phyloP scores from a whole-genome alignment of 2,888 invertebrate genomes.

The Troilus luridus region DNA sequence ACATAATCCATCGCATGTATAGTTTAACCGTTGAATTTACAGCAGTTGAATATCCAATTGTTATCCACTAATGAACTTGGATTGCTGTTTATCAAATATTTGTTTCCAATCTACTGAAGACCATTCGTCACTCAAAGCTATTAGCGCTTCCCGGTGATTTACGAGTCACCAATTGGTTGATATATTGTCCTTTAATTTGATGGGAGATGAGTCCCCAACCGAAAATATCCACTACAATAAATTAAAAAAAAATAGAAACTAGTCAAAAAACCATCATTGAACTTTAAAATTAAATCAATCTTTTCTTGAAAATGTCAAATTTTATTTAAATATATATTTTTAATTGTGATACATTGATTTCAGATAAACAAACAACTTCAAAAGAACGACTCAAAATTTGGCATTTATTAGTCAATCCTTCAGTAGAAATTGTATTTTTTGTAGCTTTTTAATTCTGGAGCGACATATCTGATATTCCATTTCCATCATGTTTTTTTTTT shows the following conservation, averaged over 20 bases:
- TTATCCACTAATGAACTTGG: background rate
- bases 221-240: background rate
- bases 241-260: no score
- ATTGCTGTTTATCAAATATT: conserved; percentile 35
- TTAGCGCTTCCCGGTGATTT: conserved; percentile 14
- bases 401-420: no score
- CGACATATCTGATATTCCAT: no score
- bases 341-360: no score
- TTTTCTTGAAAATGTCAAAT: no score
- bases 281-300: no score
- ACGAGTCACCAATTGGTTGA: conserved; percentile 3
- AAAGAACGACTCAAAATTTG: no score
- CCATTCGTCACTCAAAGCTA: conserved; percentile 7
- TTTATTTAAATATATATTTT: no score
- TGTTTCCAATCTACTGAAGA: conserved; percentile 36
- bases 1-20: background rate
- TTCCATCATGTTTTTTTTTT: no score
- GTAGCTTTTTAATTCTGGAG: no score
- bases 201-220: background rate
- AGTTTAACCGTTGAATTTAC: background rate
- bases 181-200: conserved; percentile 15
- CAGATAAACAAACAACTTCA: no score
- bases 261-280: background rate
- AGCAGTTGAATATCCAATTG: background rate
- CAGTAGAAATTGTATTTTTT: no score